phyloP scores from a whole-genome alignment of 2,113 vertebrate species.

The Mesembrinibis cayennensis region DNA sequence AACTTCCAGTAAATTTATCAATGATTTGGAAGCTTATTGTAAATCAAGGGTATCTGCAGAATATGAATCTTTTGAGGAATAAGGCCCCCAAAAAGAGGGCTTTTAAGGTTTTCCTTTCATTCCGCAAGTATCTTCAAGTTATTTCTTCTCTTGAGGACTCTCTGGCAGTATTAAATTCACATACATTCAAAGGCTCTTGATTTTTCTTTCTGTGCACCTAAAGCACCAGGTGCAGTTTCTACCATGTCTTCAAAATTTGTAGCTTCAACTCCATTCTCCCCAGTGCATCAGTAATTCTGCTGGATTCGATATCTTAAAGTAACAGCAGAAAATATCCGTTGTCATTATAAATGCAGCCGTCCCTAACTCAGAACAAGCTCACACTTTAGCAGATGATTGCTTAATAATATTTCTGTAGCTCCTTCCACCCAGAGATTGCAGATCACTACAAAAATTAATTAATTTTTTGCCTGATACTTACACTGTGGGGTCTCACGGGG shows the following conservation, averaged over 20 bases:
- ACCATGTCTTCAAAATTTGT: neutral
- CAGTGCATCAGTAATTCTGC: neutral
- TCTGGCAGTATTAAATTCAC: neutral
- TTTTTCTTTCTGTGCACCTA: neutral
- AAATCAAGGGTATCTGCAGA: neutral
- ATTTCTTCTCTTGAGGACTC: neutral
- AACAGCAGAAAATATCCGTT: neutral
- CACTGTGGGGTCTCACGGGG: neutral
- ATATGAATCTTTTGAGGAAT: neutral
- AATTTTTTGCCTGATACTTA: neutral
- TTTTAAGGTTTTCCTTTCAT: neutral
- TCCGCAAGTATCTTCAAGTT: neutral
- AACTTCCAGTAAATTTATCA: neutral
- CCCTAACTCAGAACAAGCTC: neutral
- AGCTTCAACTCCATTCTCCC: neutral
- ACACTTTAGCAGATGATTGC: neutral
- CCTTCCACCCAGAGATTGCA: neutral
- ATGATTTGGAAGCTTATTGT: neutral
- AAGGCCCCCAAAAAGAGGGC: neutral
- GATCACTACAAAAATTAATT: neutral
- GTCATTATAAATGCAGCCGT: neutral
- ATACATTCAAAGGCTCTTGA: neutral
- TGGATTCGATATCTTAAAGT: neutral
- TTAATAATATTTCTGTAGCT: neutral
- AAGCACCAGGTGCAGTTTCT: neutral